phyloP scores from a whole-genome alignment of 2,797 vertebrate genomes.

The Pygocentrus nattereri region DNA sequence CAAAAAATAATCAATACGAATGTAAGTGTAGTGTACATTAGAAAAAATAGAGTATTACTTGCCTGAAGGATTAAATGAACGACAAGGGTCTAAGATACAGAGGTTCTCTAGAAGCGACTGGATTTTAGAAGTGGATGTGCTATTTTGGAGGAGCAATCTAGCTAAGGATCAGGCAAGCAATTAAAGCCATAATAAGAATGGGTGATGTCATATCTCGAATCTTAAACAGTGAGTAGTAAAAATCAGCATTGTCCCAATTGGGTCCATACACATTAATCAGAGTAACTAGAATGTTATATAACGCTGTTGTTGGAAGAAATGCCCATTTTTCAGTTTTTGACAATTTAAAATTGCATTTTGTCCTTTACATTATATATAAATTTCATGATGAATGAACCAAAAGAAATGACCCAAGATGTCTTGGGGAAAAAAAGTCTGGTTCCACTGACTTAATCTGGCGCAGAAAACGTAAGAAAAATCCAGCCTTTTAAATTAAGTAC shows the following conservation, averaged over 20 bases:
- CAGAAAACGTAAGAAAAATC: too few relatives aligned
- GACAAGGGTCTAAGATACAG: background rate
- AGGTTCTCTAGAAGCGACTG: background rate
- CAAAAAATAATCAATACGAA: too few relatives aligned
- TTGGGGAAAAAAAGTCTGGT: too few relatives aligned
- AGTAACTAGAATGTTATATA: background rate
- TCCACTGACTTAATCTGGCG: too few relatives aligned
- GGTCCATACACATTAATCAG: constrained; percentile 20
- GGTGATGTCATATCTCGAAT: constrained; percentile 10
- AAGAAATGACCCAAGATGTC: background rate
- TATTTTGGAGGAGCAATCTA: constrained; percentile 6
- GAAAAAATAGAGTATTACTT: too few relatives aligned
- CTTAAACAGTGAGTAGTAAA: background rate
- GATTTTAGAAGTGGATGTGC: background rate
- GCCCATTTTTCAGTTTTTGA: too few relatives aligned
- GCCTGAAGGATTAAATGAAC: background rate
- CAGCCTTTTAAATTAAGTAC: too few relatives aligned
- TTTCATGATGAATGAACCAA: too few relatives aligned
- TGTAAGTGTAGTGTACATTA: too few relatives aligned
- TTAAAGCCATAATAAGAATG: constrained; percentile 14
- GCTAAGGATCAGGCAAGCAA: constrained; percentile 15
- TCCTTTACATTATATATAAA: too few relatives aligned
- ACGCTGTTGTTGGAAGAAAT: too few relatives aligned
- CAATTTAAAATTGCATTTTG: too few relatives aligned
- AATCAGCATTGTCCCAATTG: background rate